These are phyloP conservation scores for Entomyzon cyanotis DNA, from an alignment of 2,113 vertebrate species.

Conservation along the genomic window DNA sequence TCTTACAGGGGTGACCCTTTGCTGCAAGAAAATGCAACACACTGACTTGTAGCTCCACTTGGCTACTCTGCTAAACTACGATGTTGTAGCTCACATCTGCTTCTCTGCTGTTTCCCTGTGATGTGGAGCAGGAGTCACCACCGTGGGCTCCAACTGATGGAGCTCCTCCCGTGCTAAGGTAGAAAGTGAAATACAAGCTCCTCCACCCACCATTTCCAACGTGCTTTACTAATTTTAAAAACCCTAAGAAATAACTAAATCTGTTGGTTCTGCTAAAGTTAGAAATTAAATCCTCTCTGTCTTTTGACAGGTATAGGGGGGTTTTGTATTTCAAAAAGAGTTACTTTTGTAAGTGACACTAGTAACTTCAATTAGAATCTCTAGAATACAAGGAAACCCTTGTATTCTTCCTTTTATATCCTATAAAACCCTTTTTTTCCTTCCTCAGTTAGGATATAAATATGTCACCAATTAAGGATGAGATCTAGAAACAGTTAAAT, in stretches of 20 bases:
- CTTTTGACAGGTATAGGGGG: neutral
- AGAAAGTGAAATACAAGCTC: neutral
- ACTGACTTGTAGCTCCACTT: neutral
- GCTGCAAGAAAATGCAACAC: neutral
- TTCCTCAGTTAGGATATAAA: neutral
- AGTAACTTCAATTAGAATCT: neutral
- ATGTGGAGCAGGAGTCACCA: neutral
- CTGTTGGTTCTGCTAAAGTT: neutral
- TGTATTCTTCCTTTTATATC: too few species aligned
- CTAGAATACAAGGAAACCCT: neutral
- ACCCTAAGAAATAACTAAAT: neutral
- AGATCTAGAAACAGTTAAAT: neutral
- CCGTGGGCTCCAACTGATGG: fast-evolving
- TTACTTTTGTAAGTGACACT: neutral
- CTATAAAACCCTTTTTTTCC: too few species aligned
- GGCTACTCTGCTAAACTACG: too few species aligned
- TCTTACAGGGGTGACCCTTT: neutral
- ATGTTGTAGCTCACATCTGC: neutral
- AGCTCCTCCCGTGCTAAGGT: fast-evolving
- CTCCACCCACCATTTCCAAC: neutral
- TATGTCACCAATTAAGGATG: neutral
- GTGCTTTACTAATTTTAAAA: neutral
- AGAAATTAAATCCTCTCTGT: neutral
- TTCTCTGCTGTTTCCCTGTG: neutral
- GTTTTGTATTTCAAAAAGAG: neutral